Evolutionary conservation across 2,888 invertebrate species (phyloP).

Genomic region (Panopea generosa): DNA sequence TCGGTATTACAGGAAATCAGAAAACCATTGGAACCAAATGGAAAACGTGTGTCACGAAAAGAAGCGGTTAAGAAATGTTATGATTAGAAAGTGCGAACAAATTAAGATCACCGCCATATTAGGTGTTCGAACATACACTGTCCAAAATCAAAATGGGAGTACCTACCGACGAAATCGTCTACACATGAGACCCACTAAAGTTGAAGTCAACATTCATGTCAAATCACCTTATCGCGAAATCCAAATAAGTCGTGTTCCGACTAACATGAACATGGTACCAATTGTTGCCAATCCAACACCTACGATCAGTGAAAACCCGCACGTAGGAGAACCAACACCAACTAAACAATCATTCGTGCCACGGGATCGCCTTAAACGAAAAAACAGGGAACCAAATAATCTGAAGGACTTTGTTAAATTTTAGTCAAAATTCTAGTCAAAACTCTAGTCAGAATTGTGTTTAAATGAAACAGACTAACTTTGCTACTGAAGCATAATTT

Average conservation of each 20-base stretch:
- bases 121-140: slow-evolving; percentile 11
- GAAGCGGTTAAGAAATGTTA: slow-evolving; percentile 13
- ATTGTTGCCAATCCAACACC: neutral
- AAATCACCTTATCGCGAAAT: slow-evolving; percentile 15
- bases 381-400: slow-evolving; percentile 15
- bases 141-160: slow-evolving; percentile 10
- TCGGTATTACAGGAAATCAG: slow-evolving; percentile 29
- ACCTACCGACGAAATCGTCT: slow-evolving; percentile 27
- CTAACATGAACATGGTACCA: neutral
- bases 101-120: slow-evolving; percentile 2
- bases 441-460: no score
- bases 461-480: no score
- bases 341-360: neutral
- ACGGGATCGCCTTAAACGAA: slow-evolving; percentile 8
- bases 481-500: no score
- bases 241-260: neutral
- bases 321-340: slow-evolving; percentile 4
- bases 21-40: neutral
- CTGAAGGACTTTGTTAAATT: slow-evolving; percentile 24
- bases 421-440: no score
- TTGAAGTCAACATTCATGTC: slow-evolving; percentile 13
- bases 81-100: slow-evolving; percentile 32
- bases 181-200: slow-evolving; percentile 31
- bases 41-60: slow-evolving; percentile 24
- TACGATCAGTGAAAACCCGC: neutral